Evolutionary conservation across 2,113 vertebrate genomes (phyloP), one percentile per base, ranked within the genome.

Genomic region (Cromileptes altivelis): DNA sequence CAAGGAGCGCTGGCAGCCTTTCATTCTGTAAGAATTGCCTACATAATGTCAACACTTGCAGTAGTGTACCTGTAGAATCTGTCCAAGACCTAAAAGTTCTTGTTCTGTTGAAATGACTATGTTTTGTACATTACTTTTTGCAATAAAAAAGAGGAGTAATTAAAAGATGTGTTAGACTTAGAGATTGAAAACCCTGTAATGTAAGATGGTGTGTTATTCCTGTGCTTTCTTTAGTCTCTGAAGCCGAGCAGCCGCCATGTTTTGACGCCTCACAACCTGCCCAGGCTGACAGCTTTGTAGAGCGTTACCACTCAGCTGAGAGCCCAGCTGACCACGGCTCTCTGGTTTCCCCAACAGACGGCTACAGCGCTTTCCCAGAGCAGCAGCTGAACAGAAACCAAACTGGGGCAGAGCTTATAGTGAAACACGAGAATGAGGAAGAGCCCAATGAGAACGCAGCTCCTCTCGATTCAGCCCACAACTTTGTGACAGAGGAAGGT

Each of bases 341-440:
- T 14, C 56, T 55, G 61, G n/a, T 58, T 15, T 30, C 77, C 57
- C 71, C 58, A 0, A 1, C 49, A 0, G 80, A 60, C 1, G 2
- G n/a, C 65, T 76, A 58, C 62, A 0, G 1, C 73, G 0, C 45
- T 12, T 89, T 86, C 62, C 56, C 83, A 1, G 87, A 75, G 25
- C 81, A 72, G 82, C 79, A 61, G 63, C 85, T 40, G 0, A 40
- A 58, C 75, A 8, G 14, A 6, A 10, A 40, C 62, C 72, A 49
- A 1, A 49, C 3, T 1, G 77, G 64, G 11, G 13, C 73, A 0
- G 83, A 86, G 14, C 75, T 90, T 0, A 1, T 53, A 0, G 83
- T 94, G 60, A 95, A 95, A 77, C 68, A 65, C 0, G 90, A 93
- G 78, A 33, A 55, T 23, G 82, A 84, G 25, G 86, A 89, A 4